Conservation (phyloP, 1,140 invertebrate genomes). For the Eriosoma lanigerum region DNA sequence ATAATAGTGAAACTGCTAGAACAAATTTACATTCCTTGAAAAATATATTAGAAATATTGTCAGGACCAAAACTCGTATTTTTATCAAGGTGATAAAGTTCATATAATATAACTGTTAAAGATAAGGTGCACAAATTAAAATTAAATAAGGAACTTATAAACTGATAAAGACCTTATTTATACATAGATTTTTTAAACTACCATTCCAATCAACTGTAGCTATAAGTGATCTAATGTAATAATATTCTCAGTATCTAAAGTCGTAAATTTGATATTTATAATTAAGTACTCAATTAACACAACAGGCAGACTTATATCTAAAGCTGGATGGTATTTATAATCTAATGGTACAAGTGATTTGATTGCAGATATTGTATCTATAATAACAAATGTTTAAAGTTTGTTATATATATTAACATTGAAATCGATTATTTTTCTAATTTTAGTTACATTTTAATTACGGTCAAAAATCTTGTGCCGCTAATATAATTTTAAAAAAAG, state of each 20-base stretch:
- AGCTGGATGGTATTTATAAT: not conserved
- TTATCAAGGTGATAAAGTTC: not conserved
- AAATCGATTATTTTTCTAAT: no score
- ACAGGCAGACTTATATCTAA: not conserved
- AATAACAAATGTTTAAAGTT: no score
- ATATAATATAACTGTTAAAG: slow-evolving; percentile 3
- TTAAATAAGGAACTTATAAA: not conserved
- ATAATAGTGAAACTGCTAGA: not conserved
- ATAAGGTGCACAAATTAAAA: not conserved
- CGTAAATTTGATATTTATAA: not conserved
- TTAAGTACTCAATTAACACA: not conserved
- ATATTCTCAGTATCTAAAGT: not conserved
- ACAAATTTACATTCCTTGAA: not conserved
- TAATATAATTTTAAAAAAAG: no score
- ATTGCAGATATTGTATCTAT: no score
- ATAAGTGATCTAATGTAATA: not conserved
- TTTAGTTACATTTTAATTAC: no score
- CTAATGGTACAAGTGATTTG: not conserved
- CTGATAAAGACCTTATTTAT: no score
- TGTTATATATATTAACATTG: no score
- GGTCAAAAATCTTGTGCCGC: no score
- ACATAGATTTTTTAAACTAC: no score
- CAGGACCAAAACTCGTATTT: not conserved
- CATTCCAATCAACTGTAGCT: not conserved
- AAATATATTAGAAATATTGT: not conserved